These are phyloP conservation scores for Grallaria varia DNA, from an alignment of 2,113 vertebrate genomes.

Conservation along the genomic window DNA sequence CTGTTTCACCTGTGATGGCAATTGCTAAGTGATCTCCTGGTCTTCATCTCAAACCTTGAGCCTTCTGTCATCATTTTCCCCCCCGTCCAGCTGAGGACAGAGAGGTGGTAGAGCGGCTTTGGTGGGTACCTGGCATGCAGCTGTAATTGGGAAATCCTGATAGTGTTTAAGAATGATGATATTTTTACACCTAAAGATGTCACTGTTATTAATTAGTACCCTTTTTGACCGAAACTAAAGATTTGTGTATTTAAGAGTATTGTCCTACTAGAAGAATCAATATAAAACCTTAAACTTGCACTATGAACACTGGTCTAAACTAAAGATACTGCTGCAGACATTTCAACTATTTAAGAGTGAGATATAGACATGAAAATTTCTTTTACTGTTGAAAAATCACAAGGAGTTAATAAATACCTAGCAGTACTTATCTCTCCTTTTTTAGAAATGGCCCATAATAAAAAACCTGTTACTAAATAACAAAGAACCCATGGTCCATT, in stretches of 20 bases:
- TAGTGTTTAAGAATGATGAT: not conserved
- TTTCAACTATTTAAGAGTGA: not conserved
- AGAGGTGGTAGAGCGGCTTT: not conserved
- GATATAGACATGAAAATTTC: not conserved
- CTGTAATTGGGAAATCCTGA: not conserved
- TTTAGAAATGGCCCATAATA: not conserved
- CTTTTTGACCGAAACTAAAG: fast-evolving
- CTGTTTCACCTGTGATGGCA: not conserved
- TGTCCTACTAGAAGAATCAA: not conserved
- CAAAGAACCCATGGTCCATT: not conserved
- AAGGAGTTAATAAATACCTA: not conserved
- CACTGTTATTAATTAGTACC: not conserved
- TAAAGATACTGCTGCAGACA: not conserved
- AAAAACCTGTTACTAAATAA: not conserved
- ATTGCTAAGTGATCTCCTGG: not conserved
- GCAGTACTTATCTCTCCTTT: not conserved
- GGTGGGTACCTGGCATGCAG: not conserved
- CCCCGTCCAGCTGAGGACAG: not conserved
- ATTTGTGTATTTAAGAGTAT: not conserved
- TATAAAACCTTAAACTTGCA: not conserved
- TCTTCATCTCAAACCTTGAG: not conserved
- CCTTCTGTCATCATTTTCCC: not conserved
- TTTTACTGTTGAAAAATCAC: not conserved
- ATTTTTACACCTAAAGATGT: not conserved
- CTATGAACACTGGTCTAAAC: not conserved